These are phyloP conservation scores for Hydrocynus forskahlii DNA, from an alignment of 2,797 vertebrate genomes.

Conservation along the genomic window DNA sequence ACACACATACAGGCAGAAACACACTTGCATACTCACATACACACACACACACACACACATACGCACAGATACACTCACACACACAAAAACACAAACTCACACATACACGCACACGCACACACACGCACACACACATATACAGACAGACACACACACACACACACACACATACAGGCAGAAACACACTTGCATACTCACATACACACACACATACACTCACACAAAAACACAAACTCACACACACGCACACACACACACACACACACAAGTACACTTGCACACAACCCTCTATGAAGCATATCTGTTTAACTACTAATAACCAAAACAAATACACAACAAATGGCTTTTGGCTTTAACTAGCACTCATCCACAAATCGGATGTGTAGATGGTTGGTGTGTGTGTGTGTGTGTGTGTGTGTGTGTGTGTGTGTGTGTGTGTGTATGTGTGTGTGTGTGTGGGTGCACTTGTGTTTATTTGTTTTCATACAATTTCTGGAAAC, in stretches of 20 bases:
- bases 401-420: background rate
- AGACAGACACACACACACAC: too few relatives aligned
- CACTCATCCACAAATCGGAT: conserved; percentile 47
- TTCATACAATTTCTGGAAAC: background rate
- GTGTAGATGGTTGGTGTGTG: background rate
- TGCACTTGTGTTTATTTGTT: background rate
- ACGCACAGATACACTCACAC: too few relatives aligned
- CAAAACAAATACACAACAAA: conserved; percentile 73
- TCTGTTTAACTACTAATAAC: conserved; percentile 78
- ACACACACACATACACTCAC: too few relatives aligned
- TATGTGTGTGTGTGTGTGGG: background rate
- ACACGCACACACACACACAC: background rate
- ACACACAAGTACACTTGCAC: conserved; percentile 1
- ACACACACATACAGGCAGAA: too few relatives aligned
- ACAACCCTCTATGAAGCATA: conserved; percentile 60
- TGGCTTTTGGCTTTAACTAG: conserved; percentile 49
- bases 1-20: too few relatives aligned
- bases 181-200: background rate
- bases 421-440: background rate
- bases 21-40: too few relatives aligned
- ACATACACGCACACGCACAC: too few relatives aligned
- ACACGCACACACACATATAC: too few relatives aligned
- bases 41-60: too few relatives aligned
- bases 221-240: too few relatives aligned
- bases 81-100: too few relatives aligned